Base-by-base conservation (phyloP, 2,113 vertebrate genomes). In the Xiphophorus couchianus region DNA sequence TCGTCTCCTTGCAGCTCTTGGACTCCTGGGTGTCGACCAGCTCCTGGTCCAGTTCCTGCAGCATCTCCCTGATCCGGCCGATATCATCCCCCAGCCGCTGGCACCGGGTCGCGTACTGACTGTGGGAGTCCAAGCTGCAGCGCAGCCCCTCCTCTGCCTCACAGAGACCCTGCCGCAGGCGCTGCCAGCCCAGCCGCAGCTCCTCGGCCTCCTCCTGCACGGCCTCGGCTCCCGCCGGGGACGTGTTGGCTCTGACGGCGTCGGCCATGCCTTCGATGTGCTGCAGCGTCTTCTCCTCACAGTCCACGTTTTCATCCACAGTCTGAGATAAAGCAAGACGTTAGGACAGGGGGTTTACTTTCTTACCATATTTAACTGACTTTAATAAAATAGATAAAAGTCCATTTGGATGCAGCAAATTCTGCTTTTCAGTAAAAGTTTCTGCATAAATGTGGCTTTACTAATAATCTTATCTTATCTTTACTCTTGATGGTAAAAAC, bases 221-320 rank as follows among this genome's bases (percentile, higher is more conserved):
- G 71, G 84, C 84, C 73, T 95, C 94, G 0, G 96, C 95, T 7
- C 97, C 98, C 0, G 94, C 79, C 0, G 97, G 97, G 48, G 96
- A 98, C 0, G 97, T 97, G 82, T 95, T 94, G 61, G 80, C 84
- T 76, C 95, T 93, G 69, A 98, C 93, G 0, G 80, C 86, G 39
- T 77, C 83, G 0, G 95, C 95, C 62, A 94, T 62, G 4, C 63
- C 86, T 91, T 98, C 95, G 30, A 99, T 92, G 54, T 90, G 71
- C 73, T 83, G 91, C 85, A 96, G 74, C 12, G 95, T 94, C 64
- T 92, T 93, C 86, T 95, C 91, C 48, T 96, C 96, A 0, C 58
- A 80, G 5, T 90, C 94, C 28, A 98, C 91, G 0, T 89, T 93
- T 72, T 94, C 86, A 19, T 95, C 84, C 62, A 98, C 90, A 44